These are phyloP conservation scores for Melanostigma gelatinosum DNA, from an alignment of 2,113 vertebrate species.

Conservation along the genomic window DNA sequence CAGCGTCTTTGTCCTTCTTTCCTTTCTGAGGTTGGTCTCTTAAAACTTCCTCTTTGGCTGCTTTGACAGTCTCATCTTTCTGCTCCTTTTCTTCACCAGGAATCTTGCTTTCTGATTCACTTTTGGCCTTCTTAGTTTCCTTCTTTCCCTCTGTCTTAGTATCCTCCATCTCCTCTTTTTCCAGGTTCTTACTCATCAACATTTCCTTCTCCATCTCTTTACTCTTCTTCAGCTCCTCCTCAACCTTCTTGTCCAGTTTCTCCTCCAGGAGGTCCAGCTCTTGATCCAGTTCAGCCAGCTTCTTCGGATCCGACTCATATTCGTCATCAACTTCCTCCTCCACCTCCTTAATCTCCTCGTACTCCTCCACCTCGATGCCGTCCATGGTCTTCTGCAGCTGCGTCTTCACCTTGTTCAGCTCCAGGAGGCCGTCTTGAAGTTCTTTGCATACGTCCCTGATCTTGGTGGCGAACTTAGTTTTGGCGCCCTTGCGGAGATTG, in stretches of 20 bases:
- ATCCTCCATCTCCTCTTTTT: not conserved
- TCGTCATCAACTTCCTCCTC: constrained; percentile 72
- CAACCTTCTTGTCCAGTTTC: constrained; percentile 69
- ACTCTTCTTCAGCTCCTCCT: constrained; percentile 50
- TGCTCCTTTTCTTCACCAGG: constrained; percentile 7
- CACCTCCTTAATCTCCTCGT: constrained; percentile 73
- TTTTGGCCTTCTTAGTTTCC: constrained; percentile 14
- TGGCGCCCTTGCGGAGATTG: constrained; percentile 79
- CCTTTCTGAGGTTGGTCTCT: constrained; percentile 40
- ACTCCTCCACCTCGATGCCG: constrained; percentile 80
- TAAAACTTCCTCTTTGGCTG: constrained; percentile 4
- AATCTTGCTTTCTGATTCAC: not conserved
- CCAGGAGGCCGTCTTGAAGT: constrained; percentile 76
- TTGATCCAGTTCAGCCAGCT: constrained; percentile 76
- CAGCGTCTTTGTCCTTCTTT: constrained; percentile 57
- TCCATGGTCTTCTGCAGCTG: constrained; percentile 83
- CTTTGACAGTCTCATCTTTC: not conserved
- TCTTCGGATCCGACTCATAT: constrained; percentile 66
- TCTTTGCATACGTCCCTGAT: constrained; percentile 75
- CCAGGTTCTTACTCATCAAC: constrained; percentile 10
- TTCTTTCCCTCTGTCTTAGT: not conserved
- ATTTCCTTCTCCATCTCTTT: constrained; percentile 25
- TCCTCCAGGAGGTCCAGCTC: constrained; percentile 80
- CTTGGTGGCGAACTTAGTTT: constrained; percentile 79
- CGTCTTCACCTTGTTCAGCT: constrained; percentile 78